phyloP scores from a whole-genome alignment of 2,797 vertebrate species.

The Catostomus latipinnis region DNA sequence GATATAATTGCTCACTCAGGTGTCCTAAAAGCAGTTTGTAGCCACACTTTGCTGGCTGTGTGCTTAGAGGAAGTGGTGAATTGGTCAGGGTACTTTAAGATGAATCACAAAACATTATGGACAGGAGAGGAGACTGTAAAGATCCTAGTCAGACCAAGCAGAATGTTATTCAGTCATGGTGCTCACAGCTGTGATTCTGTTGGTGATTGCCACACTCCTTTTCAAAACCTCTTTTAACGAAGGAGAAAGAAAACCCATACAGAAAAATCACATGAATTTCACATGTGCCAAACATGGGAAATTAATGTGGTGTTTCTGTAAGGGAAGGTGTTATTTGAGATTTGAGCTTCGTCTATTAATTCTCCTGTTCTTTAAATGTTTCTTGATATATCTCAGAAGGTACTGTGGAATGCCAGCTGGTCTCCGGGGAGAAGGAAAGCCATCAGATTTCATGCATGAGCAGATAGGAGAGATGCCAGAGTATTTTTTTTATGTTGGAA shows the following conservation, averaged over 20 bases:
- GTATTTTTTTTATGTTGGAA: conserved; percentile 84
- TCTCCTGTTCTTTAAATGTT: not conserved
- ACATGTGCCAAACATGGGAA: too few relatives aligned
- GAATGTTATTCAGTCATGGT: conserved; percentile 63
- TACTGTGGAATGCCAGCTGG: conserved; percentile 81
- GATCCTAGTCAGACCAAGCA: conserved; percentile 53
- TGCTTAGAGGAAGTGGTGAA: conserved; percentile 74
- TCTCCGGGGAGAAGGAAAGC: conserved; percentile 73
- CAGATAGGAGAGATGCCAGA: conserved; percentile 90
- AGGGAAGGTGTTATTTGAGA: conserved; percentile 59
- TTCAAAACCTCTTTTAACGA: conserved; percentile 64
- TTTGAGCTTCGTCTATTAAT: not conserved
- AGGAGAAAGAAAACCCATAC: conserved; percentile 61
- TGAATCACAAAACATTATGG: conserved; percentile 75
- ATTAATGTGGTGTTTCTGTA: too few relatives aligned
- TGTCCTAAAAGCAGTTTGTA: conserved; percentile 49
- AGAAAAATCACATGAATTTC: too few relatives aligned
- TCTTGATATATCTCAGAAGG: conserved; percentile 85
- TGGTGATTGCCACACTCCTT: conserved; percentile 60
- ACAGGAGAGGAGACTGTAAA: conserved; percentile 71
- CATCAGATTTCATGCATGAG: conserved; percentile 64
- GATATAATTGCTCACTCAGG: conserved; percentile 50
- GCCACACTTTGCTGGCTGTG: conserved; percentile 32
- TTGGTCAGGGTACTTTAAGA: conserved; percentile 73
- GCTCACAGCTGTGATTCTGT: conserved; percentile 69